Conservation (phyloP, 2,888 invertebrate genomes). For the Rhagophthalmus giganteus region DNA sequence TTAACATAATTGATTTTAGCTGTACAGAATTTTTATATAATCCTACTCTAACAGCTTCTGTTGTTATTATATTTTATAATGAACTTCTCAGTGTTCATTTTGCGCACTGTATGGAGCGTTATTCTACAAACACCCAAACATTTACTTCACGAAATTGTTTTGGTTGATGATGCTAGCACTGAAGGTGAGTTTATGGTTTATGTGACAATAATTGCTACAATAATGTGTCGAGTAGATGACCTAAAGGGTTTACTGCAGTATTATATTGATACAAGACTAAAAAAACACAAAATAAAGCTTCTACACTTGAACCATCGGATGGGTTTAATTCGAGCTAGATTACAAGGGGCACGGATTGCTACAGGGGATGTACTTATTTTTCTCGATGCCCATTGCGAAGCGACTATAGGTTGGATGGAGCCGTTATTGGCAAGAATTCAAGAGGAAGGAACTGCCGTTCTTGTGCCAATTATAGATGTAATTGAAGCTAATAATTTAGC, state of each 20-base stretch:
- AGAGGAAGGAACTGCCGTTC: constrained; percentile 75
- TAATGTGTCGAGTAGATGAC: constrained; percentile 58
- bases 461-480: constrained; percentile 94
- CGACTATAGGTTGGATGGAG: constrained; percentile 79
- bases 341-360: constrained; percentile 85
- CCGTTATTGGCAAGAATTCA: constrained; percentile 86
- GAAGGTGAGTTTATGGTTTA: constrained; percentile 56
- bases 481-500: constrained; percentile 81
- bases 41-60: constrained; percentile 66
- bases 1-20: constrained; percentile 2
- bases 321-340: constrained; percentile 87
- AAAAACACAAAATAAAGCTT: constrained; percentile 69
- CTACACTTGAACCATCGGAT: constrained; percentile 73
- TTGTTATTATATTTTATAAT: constrained; percentile 76
- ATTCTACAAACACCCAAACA: constrained; percentile 71
- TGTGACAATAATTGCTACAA: not conserved
- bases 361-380: constrained; percentile 81
- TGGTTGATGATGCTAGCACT: constrained; percentile 93
- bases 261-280: constrained; percentile 75
- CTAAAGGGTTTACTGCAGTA: constrained; percentile 75
- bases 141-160: constrained; percentile 85
- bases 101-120: constrained; percentile 88
- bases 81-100: constrained; percentile 74
- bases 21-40: constrained; percentile 66
- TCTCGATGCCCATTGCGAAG: constrained; percentile 92